Evolutionary conservation across 92 coral and sea anemone genomes (phyloP).

Genomic region (Anthopleura xanthogrammica): DNA sequence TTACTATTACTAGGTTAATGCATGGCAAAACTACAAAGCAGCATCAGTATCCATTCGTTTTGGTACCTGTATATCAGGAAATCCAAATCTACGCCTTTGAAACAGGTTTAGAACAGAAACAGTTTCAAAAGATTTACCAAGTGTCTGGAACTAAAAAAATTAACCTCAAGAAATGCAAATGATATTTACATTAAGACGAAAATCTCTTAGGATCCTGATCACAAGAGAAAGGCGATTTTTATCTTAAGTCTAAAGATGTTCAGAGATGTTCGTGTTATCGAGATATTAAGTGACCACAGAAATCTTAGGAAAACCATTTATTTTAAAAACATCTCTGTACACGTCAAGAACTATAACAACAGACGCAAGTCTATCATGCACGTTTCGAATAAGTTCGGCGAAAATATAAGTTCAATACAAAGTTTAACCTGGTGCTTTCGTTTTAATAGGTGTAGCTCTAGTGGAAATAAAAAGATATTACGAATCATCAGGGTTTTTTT

Average conservation of each 20-base stretch:
- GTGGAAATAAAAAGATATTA: background rate
- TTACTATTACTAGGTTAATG: too few species aligned
- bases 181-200: background rate
- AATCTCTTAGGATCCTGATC: background rate
- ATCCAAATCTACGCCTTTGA: background rate
- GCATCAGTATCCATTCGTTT: background rate
- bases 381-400: background rate
- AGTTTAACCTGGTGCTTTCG: background rate
- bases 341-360: background rate
- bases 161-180: background rate
- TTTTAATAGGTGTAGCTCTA: background rate
- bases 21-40: background rate
- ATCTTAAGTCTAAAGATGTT: constrained; percentile 5
- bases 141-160: background rate
- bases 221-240: background rate
- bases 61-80: background rate
- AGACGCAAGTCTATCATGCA: background rate
- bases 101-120: background rate
- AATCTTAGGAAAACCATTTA: background rate
- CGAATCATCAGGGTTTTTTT: background rate
- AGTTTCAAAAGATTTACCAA: background rate
- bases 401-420: background rate
- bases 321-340: background rate
- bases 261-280: constrained; percentile 1
- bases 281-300: background rate